phyloP scores from a whole-genome alignment of 1,140 invertebrate species.

The Hydropsyche tenuis region DNA sequence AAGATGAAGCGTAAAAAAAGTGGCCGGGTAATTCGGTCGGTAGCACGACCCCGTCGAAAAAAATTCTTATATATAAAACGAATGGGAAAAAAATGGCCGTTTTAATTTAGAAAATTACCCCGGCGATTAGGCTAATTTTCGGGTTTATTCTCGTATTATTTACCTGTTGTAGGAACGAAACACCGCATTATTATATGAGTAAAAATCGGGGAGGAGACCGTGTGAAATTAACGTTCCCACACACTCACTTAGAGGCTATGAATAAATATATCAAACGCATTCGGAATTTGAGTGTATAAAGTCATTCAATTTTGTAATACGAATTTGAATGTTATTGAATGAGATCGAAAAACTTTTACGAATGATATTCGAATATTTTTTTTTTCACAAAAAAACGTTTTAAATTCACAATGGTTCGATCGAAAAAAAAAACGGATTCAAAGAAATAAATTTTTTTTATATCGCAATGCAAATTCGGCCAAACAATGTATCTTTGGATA shows the following conservation, averaged over 20 bases:
- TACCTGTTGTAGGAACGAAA: constrained; percentile 20
- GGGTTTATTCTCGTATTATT: constrained; percentile 27
- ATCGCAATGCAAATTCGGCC: not conserved
- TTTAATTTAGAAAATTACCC: constrained; percentile 39
- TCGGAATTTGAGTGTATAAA: too few relatives aligned
- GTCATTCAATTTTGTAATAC: too few relatives aligned
- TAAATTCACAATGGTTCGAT: too few relatives aligned
- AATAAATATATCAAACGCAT: too few relatives aligned
- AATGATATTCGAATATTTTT: too few relatives aligned
- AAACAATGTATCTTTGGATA: not conserved
- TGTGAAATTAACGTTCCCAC: not conserved
- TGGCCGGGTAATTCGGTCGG: constrained; percentile 11
- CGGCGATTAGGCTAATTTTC: constrained; percentile 35
- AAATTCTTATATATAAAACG: too few relatives aligned
- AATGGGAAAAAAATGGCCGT: constrained; percentile 7
- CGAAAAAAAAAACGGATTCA: too few relatives aligned
- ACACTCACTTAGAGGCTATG: not conserved
- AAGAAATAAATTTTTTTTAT: not conserved
- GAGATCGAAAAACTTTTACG: too few relatives aligned
- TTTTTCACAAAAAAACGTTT: too few relatives aligned
- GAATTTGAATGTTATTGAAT: too few relatives aligned
- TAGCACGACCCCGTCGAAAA: constrained; percentile 4
- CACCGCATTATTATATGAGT: too few relatives aligned
- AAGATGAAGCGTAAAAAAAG: constrained; percentile 23
- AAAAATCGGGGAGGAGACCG: not conserved